These are phyloP conservation scores for Onychostruthus taczanowskii DNA, from an alignment of 2,113 vertebrate genomes.

Conservation along the genomic window DNA sequence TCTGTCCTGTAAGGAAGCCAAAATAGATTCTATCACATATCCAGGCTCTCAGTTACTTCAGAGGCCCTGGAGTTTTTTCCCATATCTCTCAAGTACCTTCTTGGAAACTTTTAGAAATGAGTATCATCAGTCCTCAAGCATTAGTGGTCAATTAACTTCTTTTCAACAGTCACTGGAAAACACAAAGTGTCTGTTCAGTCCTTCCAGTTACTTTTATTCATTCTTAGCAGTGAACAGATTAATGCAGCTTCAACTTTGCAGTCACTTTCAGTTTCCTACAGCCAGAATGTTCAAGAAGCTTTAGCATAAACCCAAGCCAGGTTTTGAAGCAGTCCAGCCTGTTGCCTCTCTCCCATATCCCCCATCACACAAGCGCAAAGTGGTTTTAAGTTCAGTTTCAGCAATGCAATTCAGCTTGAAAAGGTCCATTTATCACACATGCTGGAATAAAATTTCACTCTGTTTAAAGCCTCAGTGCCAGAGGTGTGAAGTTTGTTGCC, in stretches of 20 bases:
- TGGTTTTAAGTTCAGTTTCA: constrained; percentile 25
- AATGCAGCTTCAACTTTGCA: neutral
- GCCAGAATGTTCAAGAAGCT: neutral
- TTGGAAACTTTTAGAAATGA: neutral
- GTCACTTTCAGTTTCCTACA: neutral
- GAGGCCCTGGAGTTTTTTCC: neutral
- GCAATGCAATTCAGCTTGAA: neutral
- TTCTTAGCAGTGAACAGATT: neutral
- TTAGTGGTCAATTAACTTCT: neutral
- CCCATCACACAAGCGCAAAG: neutral
- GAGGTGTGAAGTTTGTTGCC: neutral
- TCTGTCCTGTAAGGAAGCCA: constrained; percentile 12
- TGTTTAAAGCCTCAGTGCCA: constrained; percentile 13
- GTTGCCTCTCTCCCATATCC: neutral
- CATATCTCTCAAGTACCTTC: neutral
- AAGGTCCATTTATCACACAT: neutral
- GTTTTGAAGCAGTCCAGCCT: neutral
- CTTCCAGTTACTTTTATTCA: neutral
- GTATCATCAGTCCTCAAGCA: neutral
- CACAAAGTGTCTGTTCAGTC: neutral
- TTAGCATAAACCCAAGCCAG: neutral
- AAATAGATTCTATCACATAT: neutral
- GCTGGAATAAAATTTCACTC: neutral
- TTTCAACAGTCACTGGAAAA: neutral
- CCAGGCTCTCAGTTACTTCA: neutral